Evolutionary conservation across 2,797 vertebrate species (phyloP), one percentile per base, ranked within the genome.

Genomic region (Muraenolepis orangiensis): DNA sequence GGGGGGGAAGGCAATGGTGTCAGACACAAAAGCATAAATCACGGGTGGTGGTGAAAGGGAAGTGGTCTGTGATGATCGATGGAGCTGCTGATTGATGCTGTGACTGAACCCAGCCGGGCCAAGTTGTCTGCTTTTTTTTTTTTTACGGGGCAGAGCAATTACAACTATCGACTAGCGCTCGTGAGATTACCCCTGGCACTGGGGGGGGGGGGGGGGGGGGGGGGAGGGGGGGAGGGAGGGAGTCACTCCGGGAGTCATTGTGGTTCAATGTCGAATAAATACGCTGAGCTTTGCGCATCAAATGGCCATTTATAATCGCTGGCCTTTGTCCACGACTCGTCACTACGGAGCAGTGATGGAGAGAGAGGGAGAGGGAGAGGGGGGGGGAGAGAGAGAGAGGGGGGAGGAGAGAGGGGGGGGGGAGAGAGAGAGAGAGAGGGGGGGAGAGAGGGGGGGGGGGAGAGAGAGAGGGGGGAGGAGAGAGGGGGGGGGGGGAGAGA

Each of bases 81-180:
- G 84, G 29, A 20, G 42, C 70, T 4, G 72, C 84, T 91, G 88
- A 90, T 92, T 85, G 89, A 91, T 90, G 82, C 69, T 90, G 82
- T 67, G 76, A 76, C 85, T 69, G 81, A 76, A 28, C 75, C 77
- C 6, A 32, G 72, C 75, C 38, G 70, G 0, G 79, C 77, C 79
- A 46, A 81, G 72, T 73, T 36, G 38, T 36, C 61, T 74, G 80
- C 80, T 86, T 90, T 86, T 83, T 34, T 34, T 34, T 34, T 34
- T 46, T 46, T 34, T 46, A 16, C 16, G 84, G 85, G 89, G 87
- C 75, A 83, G 81, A 66, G 82, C 87, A 90, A 88, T 89, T 89
- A 88, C 87, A 91, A 81, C 77, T 88, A 89, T 88, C 77, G 87
- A 90, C 80, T 42, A 78, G 82, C 79, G 78, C 84, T 85, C 76